Conservation (phyloP, 1,140 invertebrate species). For the Chrysoperla carnea region DNA sequence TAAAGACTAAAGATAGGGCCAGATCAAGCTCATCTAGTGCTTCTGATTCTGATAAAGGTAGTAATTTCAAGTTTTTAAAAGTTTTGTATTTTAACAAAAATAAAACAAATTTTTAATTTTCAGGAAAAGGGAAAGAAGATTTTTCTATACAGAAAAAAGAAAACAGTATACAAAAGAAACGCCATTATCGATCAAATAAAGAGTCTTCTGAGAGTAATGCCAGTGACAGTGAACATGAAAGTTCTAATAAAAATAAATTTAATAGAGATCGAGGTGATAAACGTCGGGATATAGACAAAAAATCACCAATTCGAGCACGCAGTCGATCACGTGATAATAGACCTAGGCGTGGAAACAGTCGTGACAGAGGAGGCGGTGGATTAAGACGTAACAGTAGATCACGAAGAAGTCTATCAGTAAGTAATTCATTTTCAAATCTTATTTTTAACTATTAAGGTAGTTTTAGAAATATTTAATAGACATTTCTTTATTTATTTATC, state of each 20-base stretch:
- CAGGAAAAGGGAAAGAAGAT: conserved; percentile 37
- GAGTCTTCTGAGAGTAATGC: conserved; percentile 47
- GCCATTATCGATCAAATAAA: conserved; percentile 74
- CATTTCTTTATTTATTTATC: too few relatives aligned
- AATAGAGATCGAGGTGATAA: background rate
- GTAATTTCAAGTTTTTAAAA: conserved; percentile 15
- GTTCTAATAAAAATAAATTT: background rate
- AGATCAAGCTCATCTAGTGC: conserved; percentile 21
- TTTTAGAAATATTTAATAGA: too few relatives aligned
- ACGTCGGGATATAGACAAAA: background rate
- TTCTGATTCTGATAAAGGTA: conserved; percentile 20
- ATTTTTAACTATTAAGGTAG: too few relatives aligned
- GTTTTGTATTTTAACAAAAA: conserved; percentile 1
- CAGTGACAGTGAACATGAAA: background rate
- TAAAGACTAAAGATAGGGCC: conserved; percentile 12
- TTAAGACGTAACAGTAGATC: background rate
- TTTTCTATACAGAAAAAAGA: conserved; percentile 60
- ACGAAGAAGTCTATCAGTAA: conserved; percentile 4
- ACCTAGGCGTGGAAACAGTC: background rate
- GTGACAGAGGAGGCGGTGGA: background rate
- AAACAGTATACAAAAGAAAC: conserved; percentile 59
- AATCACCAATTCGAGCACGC: conserved; percentile 11
- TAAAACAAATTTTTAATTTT: background rate
- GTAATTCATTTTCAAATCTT: too few relatives aligned
- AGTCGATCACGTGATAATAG: background rate